phyloP scores from a whole-genome alignment of 2,888 invertebrate species.

The Temnothorax unifasciatus region DNA sequence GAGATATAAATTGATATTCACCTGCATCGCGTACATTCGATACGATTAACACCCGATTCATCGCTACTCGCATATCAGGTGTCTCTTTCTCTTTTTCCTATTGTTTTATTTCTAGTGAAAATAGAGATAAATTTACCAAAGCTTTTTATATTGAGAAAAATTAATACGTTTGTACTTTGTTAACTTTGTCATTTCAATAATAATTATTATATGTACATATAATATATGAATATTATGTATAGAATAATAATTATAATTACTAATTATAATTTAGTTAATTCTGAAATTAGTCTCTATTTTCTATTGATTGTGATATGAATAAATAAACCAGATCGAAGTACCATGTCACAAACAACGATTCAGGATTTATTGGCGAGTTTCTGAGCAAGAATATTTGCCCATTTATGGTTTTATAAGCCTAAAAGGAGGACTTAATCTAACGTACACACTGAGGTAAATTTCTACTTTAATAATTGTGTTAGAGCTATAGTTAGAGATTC shows the following conservation, averaged over 20 bases:
- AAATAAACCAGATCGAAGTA: constrained; percentile 62
- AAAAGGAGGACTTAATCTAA: constrained; percentile 73
- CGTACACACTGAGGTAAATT: constrained; percentile 70
- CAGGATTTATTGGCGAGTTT: constrained; percentile 76
- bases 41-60: not conserved
- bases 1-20: constrained; percentile 33
- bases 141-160: not conserved
- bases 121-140: not conserved
- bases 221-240: too few species aligned
- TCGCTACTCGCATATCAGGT: not conserved
- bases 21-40: not conserved
- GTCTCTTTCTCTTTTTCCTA: not conserved
- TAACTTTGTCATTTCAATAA: not conserved
- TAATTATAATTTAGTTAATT: not conserved
- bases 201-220: not conserved
- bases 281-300: not conserved
- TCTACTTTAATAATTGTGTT: constrained; percentile 9
- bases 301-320: not conserved
- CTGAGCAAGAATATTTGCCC: constrained; percentile 71
- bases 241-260: not conserved
- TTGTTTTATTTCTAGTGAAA: constrained; percentile 26
- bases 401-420: constrained; percentile 75
- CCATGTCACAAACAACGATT: constrained; percentile 71
- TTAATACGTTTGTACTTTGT: not conserved
- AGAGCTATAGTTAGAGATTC: not conserved